Evolutionary conservation across 1,140 invertebrate genomes (phyloP), one percentile per base, ranked within the genome.

Genomic region (Megalonaias nervosa): DNA sequence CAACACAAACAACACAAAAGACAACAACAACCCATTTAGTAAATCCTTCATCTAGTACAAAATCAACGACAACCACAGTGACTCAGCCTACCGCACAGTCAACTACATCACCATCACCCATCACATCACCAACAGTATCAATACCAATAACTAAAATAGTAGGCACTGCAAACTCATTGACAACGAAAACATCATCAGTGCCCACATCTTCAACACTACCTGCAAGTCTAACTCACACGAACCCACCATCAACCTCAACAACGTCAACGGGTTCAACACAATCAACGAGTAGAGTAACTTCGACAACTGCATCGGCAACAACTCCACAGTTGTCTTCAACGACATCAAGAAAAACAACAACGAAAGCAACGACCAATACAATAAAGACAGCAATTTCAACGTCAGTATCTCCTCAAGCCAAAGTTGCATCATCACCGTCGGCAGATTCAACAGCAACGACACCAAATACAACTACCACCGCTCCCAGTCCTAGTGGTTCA

Each of bases 141-240:
- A 5, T 17, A 65, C 62, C 62, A 19, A 65, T 19, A 31, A 23
- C 62, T 62, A 62, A 5, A 65, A 65, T 1, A 38, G 38, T 48
- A 9, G 11, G 6, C 31, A 65, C 62, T 1, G 31, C 62, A 23
- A 14, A 21, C n/a, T 19, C 5, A 16, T 65, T 17, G 3, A 23
- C 15, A 13, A 2, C 62, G 17, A n/a, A 21, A 19, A 5, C 62
- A 23, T 65, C 62, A 16, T 1, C 21, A 23, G 62, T 19, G 2
- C 16, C 62, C 1, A 65, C 62, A 65, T 21, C 62, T 65, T 68
- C 67, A 31, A 68, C 67, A 68, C 15, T 38, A 31, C 19, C 67
- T 38, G n/a, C 67, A 55, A 38, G 31, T 14, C 12, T 13, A 23
- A 16, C 0, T 55, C 19, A 16, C 62, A 65, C 21, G 62, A 21